phyloP scores from a whole-genome alignment of 2,797 vertebrate genomes.

The Diglossa cyanea region DNA sequence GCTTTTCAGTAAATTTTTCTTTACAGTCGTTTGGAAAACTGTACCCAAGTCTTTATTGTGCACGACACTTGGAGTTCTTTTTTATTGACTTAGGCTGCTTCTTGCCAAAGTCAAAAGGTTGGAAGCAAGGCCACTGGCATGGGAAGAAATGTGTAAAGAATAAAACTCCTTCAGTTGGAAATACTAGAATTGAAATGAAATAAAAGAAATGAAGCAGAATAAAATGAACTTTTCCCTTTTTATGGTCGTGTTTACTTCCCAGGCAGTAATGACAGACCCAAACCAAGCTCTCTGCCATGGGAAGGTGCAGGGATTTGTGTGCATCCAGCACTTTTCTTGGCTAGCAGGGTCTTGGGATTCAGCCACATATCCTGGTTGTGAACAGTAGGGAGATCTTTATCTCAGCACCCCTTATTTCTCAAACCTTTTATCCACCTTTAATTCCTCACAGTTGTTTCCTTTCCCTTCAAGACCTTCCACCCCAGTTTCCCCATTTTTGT shows the following conservation, averaged over 20 bases:
- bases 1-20: constrained; percentile 16
- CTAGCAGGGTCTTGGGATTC: neutral
- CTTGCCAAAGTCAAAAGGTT: constrained; percentile 26
- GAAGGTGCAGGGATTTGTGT: neutral
- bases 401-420: neutral
- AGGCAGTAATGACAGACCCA: neutral
- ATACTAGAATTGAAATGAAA: neutral
- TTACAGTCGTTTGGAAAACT: neutral
- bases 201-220: neutral
- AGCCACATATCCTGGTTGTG: neutral
- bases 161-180: neutral
- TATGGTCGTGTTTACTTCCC: neutral
- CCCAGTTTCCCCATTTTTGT: neutral
- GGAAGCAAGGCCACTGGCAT: neutral
- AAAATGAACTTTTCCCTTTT: neutral
- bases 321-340: neutral
- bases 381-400: neutral
- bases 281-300: neutral
- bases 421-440: neutral
- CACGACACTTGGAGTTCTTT: neutral
- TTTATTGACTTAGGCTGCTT: neutral
- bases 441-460: neutral
- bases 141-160: neutral
- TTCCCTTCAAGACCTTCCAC: neutral
- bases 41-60: neutral